These are phyloP conservation scores for Anguilla anguilla DNA, from an alignment of 2,797 vertebrate genomes.

Conservation along the genomic window DNA sequence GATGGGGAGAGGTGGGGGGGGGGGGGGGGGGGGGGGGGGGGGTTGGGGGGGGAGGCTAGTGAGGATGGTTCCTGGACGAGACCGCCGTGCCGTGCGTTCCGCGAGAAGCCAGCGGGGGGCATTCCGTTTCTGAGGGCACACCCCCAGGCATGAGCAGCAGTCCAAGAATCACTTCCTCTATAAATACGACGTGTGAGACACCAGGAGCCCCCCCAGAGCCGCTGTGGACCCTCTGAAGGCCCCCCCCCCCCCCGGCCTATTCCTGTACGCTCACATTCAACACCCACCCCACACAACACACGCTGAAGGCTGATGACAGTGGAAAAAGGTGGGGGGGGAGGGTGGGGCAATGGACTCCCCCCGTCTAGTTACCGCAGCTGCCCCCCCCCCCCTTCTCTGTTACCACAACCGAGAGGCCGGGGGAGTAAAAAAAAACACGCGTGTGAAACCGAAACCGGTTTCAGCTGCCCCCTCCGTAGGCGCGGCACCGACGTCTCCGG, in stretches of 20 bases:
- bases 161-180: conserved; percentile 50
- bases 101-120: conserved; percentile 28
- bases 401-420: too few relatives aligned
- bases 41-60: not conserved
- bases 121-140: conserved; percentile 47
- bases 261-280: conserved; percentile 25
- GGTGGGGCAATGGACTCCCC: not conserved
- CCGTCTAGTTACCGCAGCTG: not conserved
- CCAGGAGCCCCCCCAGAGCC: conserved; percentile 1
- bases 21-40: not conserved
- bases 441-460: not conserved
- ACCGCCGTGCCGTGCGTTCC: conserved; percentile 32
- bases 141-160: conserved; percentile 39
- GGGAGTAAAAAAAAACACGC: too few relatives aligned
- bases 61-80: not conserved
- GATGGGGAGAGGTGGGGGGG: not conserved
- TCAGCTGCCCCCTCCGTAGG: not conserved
- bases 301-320: not conserved
- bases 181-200: conserved; percentile 45
- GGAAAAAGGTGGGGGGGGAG: not conserved
- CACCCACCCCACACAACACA: not conserved
- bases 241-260: not conserved
- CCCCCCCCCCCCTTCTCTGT: not conserved
- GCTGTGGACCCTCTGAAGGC: not conserved
- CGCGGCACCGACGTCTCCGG: not conserved